Evolutionary conservation across 1,140 invertebrate genomes (phyloP), one percentile per base, ranked within the genome.

Genomic region (Procambarus clarkii): DNA sequence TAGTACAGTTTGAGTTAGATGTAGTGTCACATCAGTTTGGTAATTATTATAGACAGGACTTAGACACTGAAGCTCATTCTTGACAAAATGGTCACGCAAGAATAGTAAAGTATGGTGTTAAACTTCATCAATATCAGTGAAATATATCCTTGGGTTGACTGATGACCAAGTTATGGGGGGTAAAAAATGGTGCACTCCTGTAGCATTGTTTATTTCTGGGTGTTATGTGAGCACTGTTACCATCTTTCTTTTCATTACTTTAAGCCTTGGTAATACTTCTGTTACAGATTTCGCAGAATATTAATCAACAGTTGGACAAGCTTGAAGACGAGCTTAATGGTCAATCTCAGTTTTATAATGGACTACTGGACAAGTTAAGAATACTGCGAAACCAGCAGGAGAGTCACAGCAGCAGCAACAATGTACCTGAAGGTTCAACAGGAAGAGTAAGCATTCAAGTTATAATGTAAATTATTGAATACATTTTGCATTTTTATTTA

Each of bases 261-360:
- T 7, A 24, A 71, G 24, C 2, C 24, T 24, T 64, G 9, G 60
- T 15, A 64, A 64, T 71, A 71, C 7, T 2, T 71, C 3, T 71
- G 4, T 34, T 34, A 24, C 71, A 92, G 86, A 92, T 88, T 64
- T 69, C 85, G n/a, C 85, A 88, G 18, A 71, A 46, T 80, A 82
- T 92, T 21, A 78, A 76, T 48, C 69, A 77, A 18, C 91, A 92
- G 71, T 45, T 92, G 13, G 86, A 88, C 45, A 88, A 88, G 82
- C 64, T 92, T 21, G 91, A 92, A 24, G 78, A 81, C 13, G 91
- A 92, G 69, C 60, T 92, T 4, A 92, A 83, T 45, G 64, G 87
- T 8, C 91, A 92, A 80, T 88, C 80, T 8, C 46, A 81, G 48
- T 92, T 88, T 71, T 92, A 92, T 85, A 92, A 69, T 50, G 80